Evolutionary conservation across 2,888 invertebrate species (phyloP), one percentile per base, ranked within the genome.

Genomic region (Stegana nigrithorax): DNA sequence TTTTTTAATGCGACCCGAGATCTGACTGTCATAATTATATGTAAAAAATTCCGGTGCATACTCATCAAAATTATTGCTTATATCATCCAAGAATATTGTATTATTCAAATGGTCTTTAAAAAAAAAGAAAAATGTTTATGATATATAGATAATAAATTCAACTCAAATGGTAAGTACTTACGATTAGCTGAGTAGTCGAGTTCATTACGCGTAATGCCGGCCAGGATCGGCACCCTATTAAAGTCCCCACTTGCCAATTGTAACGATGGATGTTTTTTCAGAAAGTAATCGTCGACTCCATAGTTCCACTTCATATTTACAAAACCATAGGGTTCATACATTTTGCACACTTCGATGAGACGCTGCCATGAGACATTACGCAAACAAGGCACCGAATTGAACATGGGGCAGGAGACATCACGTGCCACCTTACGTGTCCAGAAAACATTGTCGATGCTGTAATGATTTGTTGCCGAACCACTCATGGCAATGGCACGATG

Each of bases 401-500:
- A 85, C 47, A 88, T 87, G 4, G 90, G 88, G 73, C 92, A 92
- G 36, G 84, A 84, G 3, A 90, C 72, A 2, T 89, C 73, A 23
- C 85, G 76, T 0, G 91, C 91, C 72, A 91, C 88, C 66, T 88
- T 88, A 39, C 87, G 85, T 0, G 90, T 90, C 66, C 91, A 81
- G 55, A 87, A 81, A 1, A 86, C 25, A 61, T 81, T 83, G 0
- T 88, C 87, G 0, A 89, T 84, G 2, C 87, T 84, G 68, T 83
- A 86, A 26, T 89, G 87, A 36, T 86, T 86, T 0, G 87, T 84
- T 0, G 88, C 86, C 0, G 91, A 88, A 1, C 89, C 91, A 69
- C 91, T 91, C 88, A 91, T 89, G 0, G 89, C 88, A 12, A 92
- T 89, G 0, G 87, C 92, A 39, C 89, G 87, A 73, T 92, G 91